Percentiles rank a stretch among this genome's conserved stretches.
phyloP scores from a whole-genome alignment of 23 tunicate genomes.

The Botrylloides violaceus region DNA sequence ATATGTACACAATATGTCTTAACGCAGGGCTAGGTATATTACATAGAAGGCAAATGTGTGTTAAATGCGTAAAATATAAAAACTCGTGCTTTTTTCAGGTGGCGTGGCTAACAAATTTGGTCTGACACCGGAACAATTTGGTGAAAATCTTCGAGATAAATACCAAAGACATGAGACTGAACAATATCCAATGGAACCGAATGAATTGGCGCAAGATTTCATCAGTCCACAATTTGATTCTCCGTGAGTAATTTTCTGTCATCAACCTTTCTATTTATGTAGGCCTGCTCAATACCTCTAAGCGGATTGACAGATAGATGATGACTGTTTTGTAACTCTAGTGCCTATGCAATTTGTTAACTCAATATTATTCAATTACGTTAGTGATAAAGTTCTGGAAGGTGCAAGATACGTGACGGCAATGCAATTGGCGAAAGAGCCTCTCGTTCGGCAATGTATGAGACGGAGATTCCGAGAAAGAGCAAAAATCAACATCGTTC shows the following conservation, averaged over 20 bases:
- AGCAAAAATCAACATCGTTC: slow-evolving; percentile 63
- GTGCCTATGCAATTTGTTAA: no score
- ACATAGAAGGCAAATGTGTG: no score
- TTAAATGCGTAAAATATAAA: neutral
- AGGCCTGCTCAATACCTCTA: no score
- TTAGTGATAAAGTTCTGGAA: slow-evolving; percentile 81
- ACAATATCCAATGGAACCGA: slow-evolving; percentile 81
- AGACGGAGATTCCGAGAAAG: slow-evolving; percentile 76
- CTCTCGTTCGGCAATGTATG: slow-evolving; percentile 87
- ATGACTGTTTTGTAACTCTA: no score
- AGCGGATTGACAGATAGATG: no score
- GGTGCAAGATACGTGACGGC: slow-evolving; percentile 97
- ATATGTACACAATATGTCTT: slow-evolving; percentile 81
- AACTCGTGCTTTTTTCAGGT: slow-evolving; percentile 22
- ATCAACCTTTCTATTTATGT: neutral
- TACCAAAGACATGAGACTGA: slow-evolving; percentile 94
- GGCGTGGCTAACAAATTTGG: slow-evolving; percentile 97
- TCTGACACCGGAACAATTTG: slow-evolving; percentile 92
- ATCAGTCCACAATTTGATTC: slow-evolving; percentile 75
- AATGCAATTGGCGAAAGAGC: slow-evolving; percentile 93
- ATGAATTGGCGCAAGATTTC: slow-evolving; percentile 81
- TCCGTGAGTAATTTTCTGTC: slow-evolving; percentile 26
- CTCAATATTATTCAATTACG: no score
- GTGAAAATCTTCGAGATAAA: slow-evolving; percentile 79
- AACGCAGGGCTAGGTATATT: slow-evolving; percentile 74